phyloP scores from a whole-genome alignment of 2,113 vertebrate species.

The Ailuropoda melanoleuca region DNA sequence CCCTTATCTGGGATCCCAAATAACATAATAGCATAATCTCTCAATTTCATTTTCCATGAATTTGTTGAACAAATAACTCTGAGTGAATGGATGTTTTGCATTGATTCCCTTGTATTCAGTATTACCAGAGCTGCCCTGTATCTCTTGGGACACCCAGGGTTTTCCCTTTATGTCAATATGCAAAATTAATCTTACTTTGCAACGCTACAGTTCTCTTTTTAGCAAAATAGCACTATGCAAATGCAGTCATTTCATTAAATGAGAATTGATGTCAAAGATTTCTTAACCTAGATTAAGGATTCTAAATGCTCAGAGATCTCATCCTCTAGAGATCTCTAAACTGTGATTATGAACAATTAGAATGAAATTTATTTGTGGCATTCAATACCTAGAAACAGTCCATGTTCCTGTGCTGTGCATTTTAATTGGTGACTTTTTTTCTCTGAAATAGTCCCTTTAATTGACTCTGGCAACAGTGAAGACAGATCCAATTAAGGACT shows the following conservation, averaged over 20 bases:
- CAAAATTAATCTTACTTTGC: constrained; percentile 21
- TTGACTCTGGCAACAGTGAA: constrained; percentile 49
- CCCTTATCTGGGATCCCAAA: not conserved
- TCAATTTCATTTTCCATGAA: not conserved
- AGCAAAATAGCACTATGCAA: not conserved
- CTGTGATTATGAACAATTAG: constrained; percentile 59
- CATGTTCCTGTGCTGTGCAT: not conserved
- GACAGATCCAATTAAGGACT: constrained; percentile 48
- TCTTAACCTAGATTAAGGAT: not conserved
- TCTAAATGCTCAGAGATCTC: not conserved
- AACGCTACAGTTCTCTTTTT: not conserved
- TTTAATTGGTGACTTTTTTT: constrained; percentile 44
- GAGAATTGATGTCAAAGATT: constrained; percentile 27
- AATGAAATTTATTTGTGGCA: constrained; percentile 37
- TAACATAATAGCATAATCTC: not conserved
- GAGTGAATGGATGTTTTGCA: not conserved
- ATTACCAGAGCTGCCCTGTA: not conserved
- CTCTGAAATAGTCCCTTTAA: constrained; percentile 47
- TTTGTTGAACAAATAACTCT: not conserved
- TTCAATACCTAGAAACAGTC: constrained; percentile 29
- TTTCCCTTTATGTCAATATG: not conserved
- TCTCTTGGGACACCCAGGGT: not conserved
- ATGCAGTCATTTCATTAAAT: constrained; percentile 42
- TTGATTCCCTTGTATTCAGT: not conserved
- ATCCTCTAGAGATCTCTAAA: constrained; percentile 25